These are phyloP conservation scores for Talpa occidentalis DNA, from an alignment of 2,113 vertebrate species.

Conservation along the genomic window DNA sequence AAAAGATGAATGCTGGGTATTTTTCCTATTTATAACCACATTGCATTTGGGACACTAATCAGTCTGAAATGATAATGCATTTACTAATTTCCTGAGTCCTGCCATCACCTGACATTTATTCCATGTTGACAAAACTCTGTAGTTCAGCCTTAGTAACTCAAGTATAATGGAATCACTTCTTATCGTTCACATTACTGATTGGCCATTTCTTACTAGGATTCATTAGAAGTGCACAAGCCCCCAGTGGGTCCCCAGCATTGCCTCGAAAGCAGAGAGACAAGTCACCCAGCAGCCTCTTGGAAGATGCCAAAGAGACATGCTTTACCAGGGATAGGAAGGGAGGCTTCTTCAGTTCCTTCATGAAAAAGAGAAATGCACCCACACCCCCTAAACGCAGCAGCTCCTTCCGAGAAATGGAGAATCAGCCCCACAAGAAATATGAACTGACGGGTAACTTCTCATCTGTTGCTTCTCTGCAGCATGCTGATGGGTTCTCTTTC, in stretches of 20 bases:
- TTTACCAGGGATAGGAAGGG: conserved; percentile 97
- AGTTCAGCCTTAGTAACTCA: neutral
- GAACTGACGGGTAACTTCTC: conserved; percentile 94
- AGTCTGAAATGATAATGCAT: neutral
- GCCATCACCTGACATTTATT: neutral
- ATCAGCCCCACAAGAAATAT: conserved; percentile 97
- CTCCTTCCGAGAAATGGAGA: conserved; percentile 98
- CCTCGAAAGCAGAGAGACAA: conserved; percentile 98
- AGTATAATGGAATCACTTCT: neutral
- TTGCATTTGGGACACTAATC: neutral
- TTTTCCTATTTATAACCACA: neutral
- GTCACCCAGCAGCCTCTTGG: conserved; percentile 94
- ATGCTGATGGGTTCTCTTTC: conserved; percentile 92
- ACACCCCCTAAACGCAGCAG: conserved; percentile 97
- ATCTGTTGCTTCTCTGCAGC: conserved; percentile 90
- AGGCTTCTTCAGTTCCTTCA: conserved; percentile 99
- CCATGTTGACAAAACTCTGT: neutral
- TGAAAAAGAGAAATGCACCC: conserved; percentile 97
- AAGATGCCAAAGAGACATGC: conserved; percentile 95
- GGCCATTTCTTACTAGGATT: conserved; percentile 85
- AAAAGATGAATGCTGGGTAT: neutral
- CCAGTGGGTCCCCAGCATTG: conserved; percentile 93
- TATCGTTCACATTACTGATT: neutral
- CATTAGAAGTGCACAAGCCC: conserved; percentile 87
- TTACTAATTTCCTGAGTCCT: neutral